A percentile compares a stretch with the other conserved stretches of the same genome.
These are phyloP conservation scores for Vireo altiloquus DNA, from an alignment of 2,113 vertebrate genomes.

Conservation along the genomic window DNA sequence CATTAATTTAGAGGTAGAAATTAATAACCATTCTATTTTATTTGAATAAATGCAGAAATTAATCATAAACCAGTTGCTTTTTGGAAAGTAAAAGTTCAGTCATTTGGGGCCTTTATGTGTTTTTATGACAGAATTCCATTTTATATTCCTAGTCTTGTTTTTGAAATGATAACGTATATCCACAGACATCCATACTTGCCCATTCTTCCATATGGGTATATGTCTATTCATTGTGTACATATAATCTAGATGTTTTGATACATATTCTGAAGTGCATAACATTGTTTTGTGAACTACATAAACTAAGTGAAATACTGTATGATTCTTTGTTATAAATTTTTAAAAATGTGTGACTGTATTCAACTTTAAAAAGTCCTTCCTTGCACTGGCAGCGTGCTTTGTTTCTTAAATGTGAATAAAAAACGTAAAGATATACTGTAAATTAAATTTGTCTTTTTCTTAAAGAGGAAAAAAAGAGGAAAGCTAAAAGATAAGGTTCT, in stretches of 20 bases:
- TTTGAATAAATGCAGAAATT: neutral
- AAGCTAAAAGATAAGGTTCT: neutral
- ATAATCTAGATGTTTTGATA: neutral
- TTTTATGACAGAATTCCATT: neutral
- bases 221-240: neutral
- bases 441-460: neutral
- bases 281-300: neutral
- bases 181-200: neutral
- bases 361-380: neutral
- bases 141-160: neutral
- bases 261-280: neutral
- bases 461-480: neutral
- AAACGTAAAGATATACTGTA: neutral
- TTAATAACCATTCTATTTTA: neutral
- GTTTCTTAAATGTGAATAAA: neutral
- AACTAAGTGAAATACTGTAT: neutral
- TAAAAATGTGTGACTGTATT: neutral
- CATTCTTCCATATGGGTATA: neutral
- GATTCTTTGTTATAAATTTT: neutral
- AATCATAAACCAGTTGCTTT: neutral
- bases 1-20: neutral
- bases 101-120: neutral
- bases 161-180: neutral
- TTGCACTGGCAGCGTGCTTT: neutral
- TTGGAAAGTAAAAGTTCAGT: neutral